Base-by-base conservation (phyloP, 2,113 vertebrate genomes). In the Nothoprocta perdicaria region DNA sequence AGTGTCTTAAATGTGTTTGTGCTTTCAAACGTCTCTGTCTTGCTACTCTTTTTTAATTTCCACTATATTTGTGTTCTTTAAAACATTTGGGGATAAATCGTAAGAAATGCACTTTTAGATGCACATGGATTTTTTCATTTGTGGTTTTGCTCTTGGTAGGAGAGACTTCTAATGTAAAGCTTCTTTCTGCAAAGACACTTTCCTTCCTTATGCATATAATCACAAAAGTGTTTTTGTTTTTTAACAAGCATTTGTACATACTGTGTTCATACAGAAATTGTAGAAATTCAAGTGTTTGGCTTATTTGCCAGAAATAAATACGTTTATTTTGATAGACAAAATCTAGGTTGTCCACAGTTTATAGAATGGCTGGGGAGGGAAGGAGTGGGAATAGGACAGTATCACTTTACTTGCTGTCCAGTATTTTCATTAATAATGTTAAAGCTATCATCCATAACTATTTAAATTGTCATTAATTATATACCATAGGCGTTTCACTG, bases 401-500 rank as follows among this genome's bases (percentile, higher is more conserved):
- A 94, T 77, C 91, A 93, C 77, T 91, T 67, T 62, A 68, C 62
- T 82, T 96, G 58, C 93, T 96, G 95, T 97, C 96, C 97, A 95
- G 24, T 97, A 91, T 97, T 95, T 97, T 96, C 94, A 94, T 95
- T 92, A 92, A 89, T 77, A 89, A 94, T 96, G 95, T 96, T 95
- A 95, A 95, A 95, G 91, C 76, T 97, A 97, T 90, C 88, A 94
- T 96, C 96, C 97, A 74, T 97, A 97, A 97, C 93, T 96, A 96
- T 97, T 97, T 97, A 96, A 97, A 97, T 97, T 97, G 96, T 97
- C 96, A 95, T 96, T 96, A 97, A 97, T 97, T 97, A 96, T 97
- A 97, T 97, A 97, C 87, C 96, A 96, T 97, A 97, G 96, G 96
- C 96, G 96, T 97, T 96, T 97, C 96, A 97, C 96, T 97, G 96